phyloP scores from a whole-genome alignment of 2,888 invertebrate genomes.

The Drosophila bunnanda region DNA sequence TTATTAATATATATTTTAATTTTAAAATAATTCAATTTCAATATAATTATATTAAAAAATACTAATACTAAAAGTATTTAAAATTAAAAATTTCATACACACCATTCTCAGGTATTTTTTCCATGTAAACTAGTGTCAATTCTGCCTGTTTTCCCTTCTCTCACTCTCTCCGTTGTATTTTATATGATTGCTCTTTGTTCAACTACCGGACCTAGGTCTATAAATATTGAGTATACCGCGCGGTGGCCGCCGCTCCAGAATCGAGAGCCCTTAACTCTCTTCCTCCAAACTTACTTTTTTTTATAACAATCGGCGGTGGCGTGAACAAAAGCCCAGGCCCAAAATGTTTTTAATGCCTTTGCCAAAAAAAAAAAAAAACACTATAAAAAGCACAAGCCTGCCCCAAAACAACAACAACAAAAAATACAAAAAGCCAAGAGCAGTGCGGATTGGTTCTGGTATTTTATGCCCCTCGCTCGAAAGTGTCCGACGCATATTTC shows the following conservation, averaged over 20 bases:
- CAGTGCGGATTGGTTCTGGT: constrained; percentile 57
- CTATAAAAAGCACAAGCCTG: constrained; percentile 41
- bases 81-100: not conserved
- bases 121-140: constrained; percentile 1
- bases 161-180: constrained; percentile 12
- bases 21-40: not conserved
- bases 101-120: not conserved
- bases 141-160: not conserved
- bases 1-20: not conserved
- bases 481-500: constrained; percentile 74
- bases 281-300: constrained; percentile 17
- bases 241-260: constrained; percentile 21
- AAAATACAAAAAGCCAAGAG: constrained; percentile 51
- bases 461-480: constrained; percentile 68
- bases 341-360: constrained; percentile 49
- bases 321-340: constrained; percentile 32
- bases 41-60: not conserved
- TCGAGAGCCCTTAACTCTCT: constrained; percentile 38
- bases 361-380: constrained; percentile 48
- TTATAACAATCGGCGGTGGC: constrained; percentile 25
- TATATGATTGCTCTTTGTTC: constrained; percentile 26
- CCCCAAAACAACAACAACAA: constrained; percentile 32
- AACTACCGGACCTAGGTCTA: constrained; percentile 72
- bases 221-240: constrained; percentile 46
- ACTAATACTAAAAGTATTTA: not conserved